Evolutionary conservation across 92 coral and sea anemone species (phyloP).

Genomic region (Porites rus): DNA sequence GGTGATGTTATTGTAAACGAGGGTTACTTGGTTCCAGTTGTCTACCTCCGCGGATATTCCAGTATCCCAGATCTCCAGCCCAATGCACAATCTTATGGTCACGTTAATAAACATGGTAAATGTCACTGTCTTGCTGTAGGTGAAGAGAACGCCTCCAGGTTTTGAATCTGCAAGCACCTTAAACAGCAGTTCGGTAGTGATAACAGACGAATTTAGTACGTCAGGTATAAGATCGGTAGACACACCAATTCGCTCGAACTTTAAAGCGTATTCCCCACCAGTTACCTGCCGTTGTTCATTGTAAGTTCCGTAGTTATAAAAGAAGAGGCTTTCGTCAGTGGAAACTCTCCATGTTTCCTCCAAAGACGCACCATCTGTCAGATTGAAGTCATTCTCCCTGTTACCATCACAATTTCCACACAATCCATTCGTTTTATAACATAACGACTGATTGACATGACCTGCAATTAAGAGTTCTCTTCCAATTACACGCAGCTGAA

Average conservation of each 20-base stretch:
- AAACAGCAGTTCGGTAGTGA: slow-evolving; percentile 82
- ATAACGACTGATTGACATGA: slow-evolving; percentile 63
- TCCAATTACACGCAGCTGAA: slow-evolving; percentile 76
- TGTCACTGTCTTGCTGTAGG: slow-evolving; percentile 79
- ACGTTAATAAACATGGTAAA: slow-evolving; percentile 74
- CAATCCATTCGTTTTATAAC: slow-evolving; percentile 66
- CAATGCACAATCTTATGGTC: slow-evolving; percentile 79
- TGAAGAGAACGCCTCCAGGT: slow-evolving; percentile 81
- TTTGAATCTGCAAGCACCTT: slow-evolving; percentile 41
- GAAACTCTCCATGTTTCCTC: slow-evolving; percentile 75
- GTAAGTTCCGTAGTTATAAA: slow-evolving; percentile 66
- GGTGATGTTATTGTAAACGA: slow-evolving; percentile 82
- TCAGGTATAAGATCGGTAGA: slow-evolving; percentile 87
- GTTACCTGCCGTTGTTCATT: slow-evolving; percentile 64
- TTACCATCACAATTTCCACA: slow-evolving; percentile 94
- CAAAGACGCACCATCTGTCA: slow-evolving; percentile 56
- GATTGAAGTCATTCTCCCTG: slow-evolving; percentile 75
- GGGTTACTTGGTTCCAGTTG: slow-evolving; percentile 85
- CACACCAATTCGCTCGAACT: slow-evolving; percentile 84
- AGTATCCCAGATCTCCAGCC: slow-evolving; percentile 76
- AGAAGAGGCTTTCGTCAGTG: slow-evolving; percentile 72
- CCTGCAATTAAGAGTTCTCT: slow-evolving; percentile 78
- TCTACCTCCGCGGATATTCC: slow-evolving; percentile 73
- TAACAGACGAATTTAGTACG: slow-evolving; percentile 68
- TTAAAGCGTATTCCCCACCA: slow-evolving; percentile 91